phyloP scores from a whole-genome alignment of 2,113 vertebrate species.

The Thalassarche chlororhynchos region DNA sequence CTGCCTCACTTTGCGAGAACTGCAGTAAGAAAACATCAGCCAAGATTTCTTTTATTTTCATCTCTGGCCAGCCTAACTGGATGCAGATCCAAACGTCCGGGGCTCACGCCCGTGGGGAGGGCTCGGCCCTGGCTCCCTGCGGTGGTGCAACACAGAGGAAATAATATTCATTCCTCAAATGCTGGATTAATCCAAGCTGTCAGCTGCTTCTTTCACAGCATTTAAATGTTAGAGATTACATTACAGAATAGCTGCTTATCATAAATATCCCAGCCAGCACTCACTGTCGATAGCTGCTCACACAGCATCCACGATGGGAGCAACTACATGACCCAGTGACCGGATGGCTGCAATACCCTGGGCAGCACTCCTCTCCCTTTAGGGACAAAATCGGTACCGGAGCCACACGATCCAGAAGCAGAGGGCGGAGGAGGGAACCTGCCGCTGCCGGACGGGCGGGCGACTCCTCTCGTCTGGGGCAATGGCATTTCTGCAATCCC shows the following conservation, averaged over 20 bases:
- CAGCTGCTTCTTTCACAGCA: background rate
- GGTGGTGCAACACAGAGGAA: background rate
- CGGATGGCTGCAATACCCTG: accelerated
- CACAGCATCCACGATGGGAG: accelerated
- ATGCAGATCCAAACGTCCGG: accelerated
- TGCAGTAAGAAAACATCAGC: background rate
- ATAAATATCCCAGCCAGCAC: background rate
- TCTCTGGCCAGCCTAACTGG: background rate
- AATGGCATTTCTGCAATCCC: accelerated
- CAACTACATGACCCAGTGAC: accelerated
- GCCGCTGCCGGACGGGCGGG: accelerated
- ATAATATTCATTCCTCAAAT: background rate
- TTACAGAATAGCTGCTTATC: background rate
- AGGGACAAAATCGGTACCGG: accelerated
- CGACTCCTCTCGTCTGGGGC: accelerated
- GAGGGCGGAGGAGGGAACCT: background rate
- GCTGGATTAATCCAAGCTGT: background rate
- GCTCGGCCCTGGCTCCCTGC: background rate
- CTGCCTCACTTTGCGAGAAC: background rate
- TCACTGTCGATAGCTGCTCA: accelerated
- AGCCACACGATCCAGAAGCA: accelerated
- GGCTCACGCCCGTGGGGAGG: accelerated
- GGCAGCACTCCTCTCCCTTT: background rate
- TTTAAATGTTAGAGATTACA: background rate
- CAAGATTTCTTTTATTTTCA: background rate